Percentiles rank a stretch among this genome's conserved stretches.
phyloP scores from a whole-genome alignment of 2,113 vertebrate genomes.

The Pollachius pollachius region DNA sequence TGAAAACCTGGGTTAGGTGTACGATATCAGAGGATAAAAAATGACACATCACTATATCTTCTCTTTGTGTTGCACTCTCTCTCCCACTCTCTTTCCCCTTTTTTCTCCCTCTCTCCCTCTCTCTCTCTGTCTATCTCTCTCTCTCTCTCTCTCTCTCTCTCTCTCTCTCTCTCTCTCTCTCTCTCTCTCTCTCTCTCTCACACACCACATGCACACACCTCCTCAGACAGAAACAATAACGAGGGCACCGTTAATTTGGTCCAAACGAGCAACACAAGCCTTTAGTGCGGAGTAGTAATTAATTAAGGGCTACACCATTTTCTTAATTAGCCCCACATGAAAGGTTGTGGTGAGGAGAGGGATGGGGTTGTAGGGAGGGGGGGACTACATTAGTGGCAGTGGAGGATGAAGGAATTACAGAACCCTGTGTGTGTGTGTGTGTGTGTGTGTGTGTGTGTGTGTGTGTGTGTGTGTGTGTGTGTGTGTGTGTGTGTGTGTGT shows the following conservation, averaged over 20 bases:
- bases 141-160: not conserved
- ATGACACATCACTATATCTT: not conserved
- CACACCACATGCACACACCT: slow-evolving; percentile 29
- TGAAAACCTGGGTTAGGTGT: too few species aligned
- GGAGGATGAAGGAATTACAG: too few species aligned
- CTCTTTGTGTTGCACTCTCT: slow-evolving; percentile 2
- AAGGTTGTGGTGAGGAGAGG: slow-evolving; percentile 39
- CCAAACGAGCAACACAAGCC: slow-evolving; percentile 51
- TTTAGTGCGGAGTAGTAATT: slow-evolving; percentile 53
- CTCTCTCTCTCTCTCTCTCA: slow-evolving; percentile 3
- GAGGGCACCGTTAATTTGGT: slow-evolving; percentile 60
- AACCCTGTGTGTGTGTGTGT: too few species aligned
- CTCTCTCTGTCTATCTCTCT: not conserved
- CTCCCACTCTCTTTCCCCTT: not conserved
- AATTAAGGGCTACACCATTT: slow-evolving; percentile 62
- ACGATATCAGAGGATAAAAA: not conserved
- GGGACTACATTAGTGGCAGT: too few species aligned
- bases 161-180: too few species aligned
- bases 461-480: too few species aligned
- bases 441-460: too few species aligned
- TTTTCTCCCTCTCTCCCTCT: not conserved
- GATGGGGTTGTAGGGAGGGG: slow-evolving; percentile 21
- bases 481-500: too few species aligned
- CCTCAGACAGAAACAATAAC: slow-evolving; percentile 57
- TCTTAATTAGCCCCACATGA: slow-evolving; percentile 70